Conservation (phyloP, 2,797 vertebrate species). For the Philypnodon macrostomus region DNA sequence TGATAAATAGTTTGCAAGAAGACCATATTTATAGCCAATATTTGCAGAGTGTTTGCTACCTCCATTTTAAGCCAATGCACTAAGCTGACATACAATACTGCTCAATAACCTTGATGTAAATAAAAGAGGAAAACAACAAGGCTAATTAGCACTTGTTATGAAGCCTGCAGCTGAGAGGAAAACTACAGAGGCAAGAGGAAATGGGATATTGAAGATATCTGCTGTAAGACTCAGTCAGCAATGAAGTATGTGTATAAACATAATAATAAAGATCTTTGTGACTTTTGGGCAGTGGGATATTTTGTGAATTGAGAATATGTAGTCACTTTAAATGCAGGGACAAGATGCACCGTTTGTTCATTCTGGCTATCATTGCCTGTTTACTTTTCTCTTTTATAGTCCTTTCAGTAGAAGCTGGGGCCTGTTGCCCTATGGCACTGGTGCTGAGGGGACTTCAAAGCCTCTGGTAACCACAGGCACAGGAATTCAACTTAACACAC, state of each 20-base stretch:
- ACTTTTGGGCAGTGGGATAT: no score
- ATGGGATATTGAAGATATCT: constrained; percentile 27
- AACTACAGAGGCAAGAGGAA: constrained; percentile 15
- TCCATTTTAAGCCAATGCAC: no score
- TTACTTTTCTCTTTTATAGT: constrained; percentile 74
- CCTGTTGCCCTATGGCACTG: constrained; percentile 55
- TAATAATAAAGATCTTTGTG: constrained; percentile 2
- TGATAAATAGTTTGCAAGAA: no score
- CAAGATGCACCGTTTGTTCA: constrained; percentile 74
- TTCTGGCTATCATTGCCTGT: constrained; percentile 71
- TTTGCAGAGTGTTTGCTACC: no score
- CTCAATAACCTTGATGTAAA: constrained; percentile 44
- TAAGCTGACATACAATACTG: constrained; percentile 47
- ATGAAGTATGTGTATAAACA: constrained; percentile 15
- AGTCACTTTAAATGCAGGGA: constrained; percentile 39
- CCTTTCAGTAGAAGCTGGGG: constrained; percentile 58
- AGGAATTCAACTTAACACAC: constrained; percentile 71
- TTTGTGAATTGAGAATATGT: constrained; percentile 12
- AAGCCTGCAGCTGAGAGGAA: constrained; percentile 41
- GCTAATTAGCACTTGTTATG: constrained; percentile 61
- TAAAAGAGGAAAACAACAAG: constrained; percentile 20
- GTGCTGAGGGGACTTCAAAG: constrained; percentile 75
- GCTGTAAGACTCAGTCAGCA: constrained; percentile 38
- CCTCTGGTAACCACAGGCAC: constrained; percentile 74
- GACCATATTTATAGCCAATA: no score